Percentiles rank a stretch among this genome's conserved stretches.
These are phyloP conservation scores for Cantharis nigra DNA, from an alignment of 2,888 invertebrate species.

Conservation along the genomic window DNA sequence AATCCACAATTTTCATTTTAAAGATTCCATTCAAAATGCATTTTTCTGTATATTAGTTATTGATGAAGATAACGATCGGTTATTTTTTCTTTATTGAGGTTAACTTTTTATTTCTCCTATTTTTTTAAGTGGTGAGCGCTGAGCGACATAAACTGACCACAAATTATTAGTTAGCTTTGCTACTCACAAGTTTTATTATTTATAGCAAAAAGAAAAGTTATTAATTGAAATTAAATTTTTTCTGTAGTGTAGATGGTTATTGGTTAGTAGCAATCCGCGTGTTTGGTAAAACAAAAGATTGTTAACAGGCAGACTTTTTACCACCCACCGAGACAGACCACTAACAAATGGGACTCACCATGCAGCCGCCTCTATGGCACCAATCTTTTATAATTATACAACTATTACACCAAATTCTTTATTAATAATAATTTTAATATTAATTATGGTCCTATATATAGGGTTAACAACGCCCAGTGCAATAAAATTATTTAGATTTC, in stretches of 20 bases:
- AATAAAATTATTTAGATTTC: background rate
- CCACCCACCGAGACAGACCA: slow-evolving; percentile 64
- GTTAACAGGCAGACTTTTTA: slow-evolving; percentile 52
- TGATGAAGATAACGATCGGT: background rate
- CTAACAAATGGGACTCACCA: slow-evolving; percentile 52
- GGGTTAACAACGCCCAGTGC: background rate
- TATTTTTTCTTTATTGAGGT: background rate
- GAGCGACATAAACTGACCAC: background rate
- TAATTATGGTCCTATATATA: background rate
- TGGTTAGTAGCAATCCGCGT: slow-evolving; percentile 27
- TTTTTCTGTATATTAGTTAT: background rate
- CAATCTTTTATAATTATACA: slow-evolving; percentile 26
- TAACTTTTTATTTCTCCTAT: background rate
- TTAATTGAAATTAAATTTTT: slow-evolving; percentile 23
- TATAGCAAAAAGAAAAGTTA: background rate
- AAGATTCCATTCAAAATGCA: background rate
- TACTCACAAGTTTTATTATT: background rate
- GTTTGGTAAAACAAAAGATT: slow-evolving; percentile 46
- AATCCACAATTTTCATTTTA: no score
- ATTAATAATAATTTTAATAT: slow-evolving; percentile 19
- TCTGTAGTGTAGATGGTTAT: slow-evolving; percentile 21
- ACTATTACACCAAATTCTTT: slow-evolving; percentile 17
- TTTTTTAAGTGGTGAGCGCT: background rate
- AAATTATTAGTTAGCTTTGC: background rate
- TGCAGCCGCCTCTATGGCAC: slow-evolving; percentile 29